Conservation (phyloP, 2,888 invertebrate species). For the Quadroppia sp. region DNA sequence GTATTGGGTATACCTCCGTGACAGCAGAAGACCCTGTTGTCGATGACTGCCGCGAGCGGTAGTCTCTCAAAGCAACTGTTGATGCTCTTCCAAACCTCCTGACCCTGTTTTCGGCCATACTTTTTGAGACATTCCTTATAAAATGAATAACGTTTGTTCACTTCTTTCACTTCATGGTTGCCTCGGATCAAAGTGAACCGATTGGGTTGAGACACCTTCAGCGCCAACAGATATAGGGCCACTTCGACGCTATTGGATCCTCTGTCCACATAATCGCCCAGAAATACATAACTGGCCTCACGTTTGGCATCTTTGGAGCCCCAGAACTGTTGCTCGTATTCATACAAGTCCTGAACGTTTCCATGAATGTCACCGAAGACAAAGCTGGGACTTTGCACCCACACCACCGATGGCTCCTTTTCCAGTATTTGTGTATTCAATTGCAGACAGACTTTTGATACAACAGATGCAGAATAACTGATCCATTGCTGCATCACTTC, state of each 20-base stretch:
- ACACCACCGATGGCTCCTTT: not conserved
- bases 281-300: not conserved
- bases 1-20: constrained; percentile 31
- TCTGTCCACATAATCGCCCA: constrained; percentile 36
- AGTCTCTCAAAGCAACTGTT: constrained; percentile 30
- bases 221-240: not conserved
- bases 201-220: not conserved
- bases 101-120: not conserved
- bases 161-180: constrained; percentile 30
- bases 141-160: constrained; percentile 25
- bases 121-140: constrained; percentile 29
- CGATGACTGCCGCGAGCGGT: constrained; percentile 36
- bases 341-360: constrained; percentile 1
- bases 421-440: not conserved
- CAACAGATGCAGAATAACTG: no score
- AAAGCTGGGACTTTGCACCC: not conserved
- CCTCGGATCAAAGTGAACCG: constrained; percentile 16
- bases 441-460: no score
- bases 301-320: not conserved
- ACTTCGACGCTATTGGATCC: constrained; percentile 3
- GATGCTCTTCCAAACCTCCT: constrained; percentile 10
- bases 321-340: not conserved
- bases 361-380: constrained; percentile 2
- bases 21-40: constrained; percentile 29
- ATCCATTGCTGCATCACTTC: no score